Base-by-base conservation (phyloP, 1,140 invertebrate species). In the Eulimnadia texana region DNA sequence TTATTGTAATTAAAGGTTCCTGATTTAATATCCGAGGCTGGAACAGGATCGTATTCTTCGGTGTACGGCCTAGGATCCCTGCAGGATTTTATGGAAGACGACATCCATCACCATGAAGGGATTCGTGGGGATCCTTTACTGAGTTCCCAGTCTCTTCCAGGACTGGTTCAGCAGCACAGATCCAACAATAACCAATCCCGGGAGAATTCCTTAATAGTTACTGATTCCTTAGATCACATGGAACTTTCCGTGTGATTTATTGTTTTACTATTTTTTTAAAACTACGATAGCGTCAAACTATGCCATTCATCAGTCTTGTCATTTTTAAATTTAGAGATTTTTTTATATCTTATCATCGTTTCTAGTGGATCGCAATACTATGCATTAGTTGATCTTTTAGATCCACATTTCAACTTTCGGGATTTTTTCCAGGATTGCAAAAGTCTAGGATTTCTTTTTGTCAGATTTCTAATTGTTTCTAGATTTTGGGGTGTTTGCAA, bases 81-180 rank as follows among this genome's bases (percentile, higher is more conserved):
- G 55, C 27, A 57, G 0, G 55, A 57, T 27, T 57, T 57, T 33
- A 57, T 57, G 55, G 55, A 57, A 33, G 55, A 57, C 27, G 55
- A 57, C 33, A 23, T 27, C 28, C 27, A 57, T 42, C 33, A 42
- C 33, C 33, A 42, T 6, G 6, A 42, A 6, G 55, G 27, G 10
- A 57, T 33, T 1, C 27, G 55, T 13, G 55, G 55, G 11, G 55
- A 42, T 16, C 33, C 33, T 42, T 16, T 42, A 16, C 33, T 42
- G 6, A 42, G 33, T 16, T 25, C 55, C 22, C 55, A 27, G 33
- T n/a, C 55, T 19, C 13, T 25, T 27, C 54, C 54, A 56, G 13
- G 23, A 28, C 1, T 27, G 28, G 28, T 25, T 23, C 13, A 22
- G 55, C 33, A 23, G 20, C 55, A 19, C 6, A 33, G n/a, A 1